Conservation (phyloP, 2,888 invertebrate species). For the Deilephila porcellus region DNA sequence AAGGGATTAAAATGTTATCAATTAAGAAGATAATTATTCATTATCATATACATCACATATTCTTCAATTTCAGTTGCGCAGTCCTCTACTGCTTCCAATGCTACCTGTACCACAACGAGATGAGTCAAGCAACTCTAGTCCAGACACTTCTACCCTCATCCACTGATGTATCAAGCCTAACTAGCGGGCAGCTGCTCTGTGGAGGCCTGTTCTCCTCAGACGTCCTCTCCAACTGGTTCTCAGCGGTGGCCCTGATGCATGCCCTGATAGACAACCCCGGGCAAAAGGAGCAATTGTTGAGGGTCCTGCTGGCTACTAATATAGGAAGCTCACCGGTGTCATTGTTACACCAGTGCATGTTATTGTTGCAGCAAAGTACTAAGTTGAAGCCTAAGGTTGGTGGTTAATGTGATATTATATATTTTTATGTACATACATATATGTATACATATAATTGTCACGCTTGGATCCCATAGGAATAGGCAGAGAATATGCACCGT, state of each 20-base stretch:
- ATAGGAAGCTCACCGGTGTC: constrained; percentile 94
- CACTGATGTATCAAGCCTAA: constrained; percentile 88
- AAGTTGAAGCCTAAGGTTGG: constrained; percentile 90
- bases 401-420: neutral
- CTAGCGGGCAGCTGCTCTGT: constrained; percentile 95
- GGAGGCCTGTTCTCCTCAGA: constrained; percentile 96
- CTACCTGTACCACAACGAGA: constrained; percentile 96
- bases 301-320: constrained; percentile 95
- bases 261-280: constrained; percentile 93
- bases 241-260: constrained; percentile 95
- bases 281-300: constrained; percentile 95
- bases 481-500: too few species aligned
- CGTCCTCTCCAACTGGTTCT: constrained; percentile 97
- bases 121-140: constrained; percentile 94
- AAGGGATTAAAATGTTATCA: too few species aligned
- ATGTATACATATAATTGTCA: too few species aligned
- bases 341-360: constrained; percentile 94
- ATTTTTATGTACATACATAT: neutral
- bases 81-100: constrained; percentile 99
- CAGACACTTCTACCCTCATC: constrained; percentile 96
- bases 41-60: neutral
- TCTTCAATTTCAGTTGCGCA: constrained; percentile 88
- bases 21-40: too few species aligned
- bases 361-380: constrained; percentile 92
- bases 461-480: too few species aligned